A percentile compares a stretch with the other conserved stretches of the same genome.
These are phyloP conservation scores for Entomobrya multifasciata DNA, from an alignment of 2,888 invertebrate genomes.

Conservation along the genomic window DNA sequence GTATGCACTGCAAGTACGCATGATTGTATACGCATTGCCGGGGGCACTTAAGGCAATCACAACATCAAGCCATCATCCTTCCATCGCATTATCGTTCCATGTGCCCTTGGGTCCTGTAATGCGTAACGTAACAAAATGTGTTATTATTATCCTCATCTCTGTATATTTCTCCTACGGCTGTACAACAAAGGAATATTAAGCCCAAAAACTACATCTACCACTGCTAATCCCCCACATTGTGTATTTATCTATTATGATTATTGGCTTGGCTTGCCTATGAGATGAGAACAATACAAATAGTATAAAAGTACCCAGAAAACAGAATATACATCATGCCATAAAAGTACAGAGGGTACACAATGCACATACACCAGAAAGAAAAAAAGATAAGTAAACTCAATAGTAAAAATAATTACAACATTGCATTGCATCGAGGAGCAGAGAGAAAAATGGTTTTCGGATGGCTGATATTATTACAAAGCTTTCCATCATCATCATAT, in stretches of 20 bases:
- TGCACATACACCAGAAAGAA: too few species aligned
- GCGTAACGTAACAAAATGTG: too few species aligned
- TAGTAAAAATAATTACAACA: background rate
- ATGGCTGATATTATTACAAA: background rate
- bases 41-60: slow-evolving; percentile 21
- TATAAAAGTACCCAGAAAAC: too few species aligned
- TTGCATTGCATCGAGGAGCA: background rate
- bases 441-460: background rate
- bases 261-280: background rate
- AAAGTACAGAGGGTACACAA: too few species aligned
- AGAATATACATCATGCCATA: too few species aligned
- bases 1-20: background rate
- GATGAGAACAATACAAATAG: too few species aligned
- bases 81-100: too few species aligned
- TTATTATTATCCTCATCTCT: slow-evolving; percentile 12
- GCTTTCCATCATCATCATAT: too few species aligned
- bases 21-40: background rate
- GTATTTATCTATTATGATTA: background rate
- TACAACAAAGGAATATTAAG: too few species aligned
- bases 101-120: background rate
- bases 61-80: background rate
- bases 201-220: slow-evolving; percentile 29
- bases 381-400: too few species aligned
- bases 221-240: slow-evolving; percentile 33
- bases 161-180: slow-evolving; percentile 1